Percentiles rank a stretch among this genome's conserved stretches.
Conservation (phyloP, 2,113 vertebrate species). For the Menura novaehollandiae region DNA sequence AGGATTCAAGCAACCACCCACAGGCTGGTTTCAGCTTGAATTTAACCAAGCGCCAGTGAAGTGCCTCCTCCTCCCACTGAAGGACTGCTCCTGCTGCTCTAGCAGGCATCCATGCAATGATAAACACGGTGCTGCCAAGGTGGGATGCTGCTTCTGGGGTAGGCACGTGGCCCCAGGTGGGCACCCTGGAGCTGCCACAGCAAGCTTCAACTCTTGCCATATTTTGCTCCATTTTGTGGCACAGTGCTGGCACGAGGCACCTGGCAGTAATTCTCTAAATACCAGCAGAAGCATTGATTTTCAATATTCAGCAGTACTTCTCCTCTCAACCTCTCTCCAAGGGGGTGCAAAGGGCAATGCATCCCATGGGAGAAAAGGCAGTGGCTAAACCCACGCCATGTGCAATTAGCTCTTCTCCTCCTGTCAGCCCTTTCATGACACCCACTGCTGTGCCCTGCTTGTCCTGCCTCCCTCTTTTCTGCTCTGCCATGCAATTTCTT, state of each 20-base stretch:
- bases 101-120: not conserved
- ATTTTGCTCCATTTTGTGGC: not conserved
- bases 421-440: not conserved
- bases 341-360: not conserved
- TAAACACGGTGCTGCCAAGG: rapidly evolving
- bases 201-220: not conserved
- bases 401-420: not conserved
- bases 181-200: not conserved
- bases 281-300: not conserved
- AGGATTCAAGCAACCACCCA: not conserved
- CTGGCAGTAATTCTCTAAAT: not conserved
- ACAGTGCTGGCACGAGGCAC: not conserved
- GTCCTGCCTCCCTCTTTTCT: not conserved
- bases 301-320: not conserved
- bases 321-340: not conserved
- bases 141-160: not conserved
- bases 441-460: not conserved
- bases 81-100: not conserved
- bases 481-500: not conserved
- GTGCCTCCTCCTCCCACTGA: not conserved
- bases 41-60: not conserved
- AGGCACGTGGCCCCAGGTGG: not conserved
- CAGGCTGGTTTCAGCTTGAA: not conserved
- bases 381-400: not conserved
- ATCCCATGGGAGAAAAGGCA: not conserved